Conservation (phyloP, 2,113 vertebrate genomes). For the Hyla sarda region DNA sequence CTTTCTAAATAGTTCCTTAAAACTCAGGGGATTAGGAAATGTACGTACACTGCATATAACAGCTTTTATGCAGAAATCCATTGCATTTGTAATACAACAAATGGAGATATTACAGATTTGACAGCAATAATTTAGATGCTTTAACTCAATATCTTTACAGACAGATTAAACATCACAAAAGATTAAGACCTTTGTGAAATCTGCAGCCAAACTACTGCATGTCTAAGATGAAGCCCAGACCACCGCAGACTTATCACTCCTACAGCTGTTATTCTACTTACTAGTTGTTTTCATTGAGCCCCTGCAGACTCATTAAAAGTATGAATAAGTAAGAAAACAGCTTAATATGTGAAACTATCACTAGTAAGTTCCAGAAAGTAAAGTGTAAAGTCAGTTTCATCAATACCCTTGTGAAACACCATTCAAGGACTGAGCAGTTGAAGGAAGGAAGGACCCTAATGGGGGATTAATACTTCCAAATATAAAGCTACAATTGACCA, state of each 20-base stretch:
- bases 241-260: conserved; percentile 45
- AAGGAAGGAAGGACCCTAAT: too few relatives aligned
- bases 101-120: conserved; percentile 24
- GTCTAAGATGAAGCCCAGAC: conserved; percentile 53
- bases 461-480: too few relatives aligned
- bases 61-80: background rate
- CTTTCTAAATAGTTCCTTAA: background rate
- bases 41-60: background rate
- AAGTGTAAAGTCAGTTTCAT: background rate
- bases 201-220: background rate
- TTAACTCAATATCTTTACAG: conserved; percentile 27
- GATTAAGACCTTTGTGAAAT: conserved; percentile 40
- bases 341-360: background rate
- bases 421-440: background rate
- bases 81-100: background rate
- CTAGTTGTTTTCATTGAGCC: conserved; percentile 48
- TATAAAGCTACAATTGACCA: too few relatives aligned
- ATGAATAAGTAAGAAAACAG: conserved; percentile 29
- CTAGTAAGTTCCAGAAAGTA: background rate
- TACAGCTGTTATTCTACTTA: conserved; percentile 45
- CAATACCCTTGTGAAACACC: background rate
- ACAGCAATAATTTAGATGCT: conserved; percentile 33
- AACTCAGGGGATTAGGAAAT: background rate
- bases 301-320: conserved; percentile 25
- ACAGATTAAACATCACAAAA: conserved; percentile 28